Conservation (phyloP, 2,888 invertebrate species). For the Pollenia griseotomentosa region DNA sequence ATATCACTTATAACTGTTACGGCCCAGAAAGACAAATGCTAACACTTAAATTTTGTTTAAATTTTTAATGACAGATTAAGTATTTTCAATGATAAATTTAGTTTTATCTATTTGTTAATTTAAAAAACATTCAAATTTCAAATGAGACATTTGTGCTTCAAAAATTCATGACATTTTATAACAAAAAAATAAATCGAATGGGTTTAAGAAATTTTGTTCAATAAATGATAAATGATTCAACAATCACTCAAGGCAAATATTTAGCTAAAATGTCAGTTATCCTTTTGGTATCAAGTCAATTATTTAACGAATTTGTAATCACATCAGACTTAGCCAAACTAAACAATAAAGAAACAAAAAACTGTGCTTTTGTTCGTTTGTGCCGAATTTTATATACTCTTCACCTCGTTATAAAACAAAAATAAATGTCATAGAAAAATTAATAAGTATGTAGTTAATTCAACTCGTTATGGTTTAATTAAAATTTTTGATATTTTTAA, state of each 20-base stretch:
- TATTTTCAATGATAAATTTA: no score
- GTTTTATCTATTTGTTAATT: no score
- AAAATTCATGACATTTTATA: conserved; percentile 34
- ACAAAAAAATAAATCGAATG: background rate
- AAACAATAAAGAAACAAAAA: conserved; percentile 43
- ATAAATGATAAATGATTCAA: conserved; percentile 48
- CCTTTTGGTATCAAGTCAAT: conserved; percentile 73
- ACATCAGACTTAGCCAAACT: conserved; percentile 62
- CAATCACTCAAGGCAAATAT: conserved; percentile 63
- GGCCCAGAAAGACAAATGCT: background rate
- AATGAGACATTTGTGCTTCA: background rate
- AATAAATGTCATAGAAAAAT: no score
- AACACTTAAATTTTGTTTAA: background rate
- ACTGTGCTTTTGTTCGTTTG: background rate
- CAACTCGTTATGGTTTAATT: no score
- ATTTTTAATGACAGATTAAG: no score
- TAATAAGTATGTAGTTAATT: no score
- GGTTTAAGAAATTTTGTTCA: conserved; percentile 9
- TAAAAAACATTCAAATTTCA: background rate
- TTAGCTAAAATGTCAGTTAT: conserved; percentile 73
- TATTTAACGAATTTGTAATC: conserved; percentile 73
- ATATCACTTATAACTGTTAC: no score
- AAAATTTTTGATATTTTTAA: no score
- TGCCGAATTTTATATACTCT: no score
- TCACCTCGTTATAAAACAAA: no score